Conservation (phyloP, 2,888 invertebrate species). For the Osmoderma eremita region DNA sequence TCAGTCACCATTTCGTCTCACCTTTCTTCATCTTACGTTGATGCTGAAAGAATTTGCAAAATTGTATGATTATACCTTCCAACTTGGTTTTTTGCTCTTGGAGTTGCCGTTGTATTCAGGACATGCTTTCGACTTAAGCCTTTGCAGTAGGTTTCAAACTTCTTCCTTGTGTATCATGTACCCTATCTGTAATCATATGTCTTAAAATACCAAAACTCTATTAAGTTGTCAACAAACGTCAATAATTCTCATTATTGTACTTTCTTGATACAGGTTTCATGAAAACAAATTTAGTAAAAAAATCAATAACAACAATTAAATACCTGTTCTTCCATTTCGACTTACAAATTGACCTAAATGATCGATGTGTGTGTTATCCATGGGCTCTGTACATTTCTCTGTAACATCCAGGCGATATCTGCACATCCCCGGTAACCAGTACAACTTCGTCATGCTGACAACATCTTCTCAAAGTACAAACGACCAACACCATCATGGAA, state of each 20-base stretch:
- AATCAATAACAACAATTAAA: constrained; percentile 51
- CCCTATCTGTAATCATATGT: constrained; percentile 47
- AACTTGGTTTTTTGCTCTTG: background rate
- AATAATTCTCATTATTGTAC: constrained; percentile 44
- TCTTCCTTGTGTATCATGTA: constrained; percentile 45
- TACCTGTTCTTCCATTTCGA: constrained; percentile 42
- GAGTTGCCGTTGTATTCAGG: constrained; percentile 19
- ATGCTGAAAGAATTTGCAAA: constrained; percentile 8
- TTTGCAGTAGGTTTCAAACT: constrained; percentile 40
- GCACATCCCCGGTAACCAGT: constrained; percentile 52
- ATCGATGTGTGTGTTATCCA: constrained; percentile 53
- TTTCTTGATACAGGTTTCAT: constrained; percentile 44
- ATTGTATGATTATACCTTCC: constrained; percentile 32
- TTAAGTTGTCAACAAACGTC: constrained; percentile 41
- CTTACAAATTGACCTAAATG: constrained; percentile 51
- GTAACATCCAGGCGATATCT: constrained; percentile 48
- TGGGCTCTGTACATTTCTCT: constrained; percentile 48
- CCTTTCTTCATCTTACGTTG: constrained; percentile 16
- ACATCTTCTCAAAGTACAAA: constrained; percentile 49
- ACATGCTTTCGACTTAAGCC: background rate
- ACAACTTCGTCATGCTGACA: constrained; percentile 16
- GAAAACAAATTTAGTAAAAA: constrained; percentile 56
- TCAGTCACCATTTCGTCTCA: constrained; percentile 16
- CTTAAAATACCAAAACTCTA: constrained; percentile 42
- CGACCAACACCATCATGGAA: constrained; percentile 56